Percentiles rank a stretch among this genome's conserved stretches.
phyloP scores from a whole-genome alignment of 2,888 invertebrate species.

The Agonopterix arenella region DNA sequence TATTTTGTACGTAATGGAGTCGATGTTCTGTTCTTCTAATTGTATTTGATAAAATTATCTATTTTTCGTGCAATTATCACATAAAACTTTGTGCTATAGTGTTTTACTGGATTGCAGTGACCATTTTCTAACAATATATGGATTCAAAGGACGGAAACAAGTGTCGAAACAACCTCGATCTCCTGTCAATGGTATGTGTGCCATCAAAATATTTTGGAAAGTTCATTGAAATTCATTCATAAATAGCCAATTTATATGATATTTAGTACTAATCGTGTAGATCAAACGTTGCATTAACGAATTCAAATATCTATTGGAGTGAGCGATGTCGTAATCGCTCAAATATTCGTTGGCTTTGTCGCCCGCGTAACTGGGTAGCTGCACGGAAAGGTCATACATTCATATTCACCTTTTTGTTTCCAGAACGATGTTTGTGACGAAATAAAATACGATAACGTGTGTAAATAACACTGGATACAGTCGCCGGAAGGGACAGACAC shows the following conservation, averaged over 20 bases:
- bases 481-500: slow-evolving; percentile 11
- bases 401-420: slow-evolving; percentile 59
- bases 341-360: slow-evolving; percentile 59
- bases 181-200: slow-evolving; percentile 67
- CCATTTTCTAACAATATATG: slow-evolving; percentile 45
- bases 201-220: slow-evolving; percentile 79
- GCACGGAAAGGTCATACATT: slow-evolving; percentile 72
- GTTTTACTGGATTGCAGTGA: slow-evolving; percentile 55
- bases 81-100: slow-evolving; percentile 43
- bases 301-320: slow-evolving; percentile 8
- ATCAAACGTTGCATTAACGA: slow-evolving; percentile 12
- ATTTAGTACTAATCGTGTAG: slow-evolving; percentile 18
- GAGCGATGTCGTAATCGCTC: slow-evolving; percentile 14
- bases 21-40: slow-evolving; percentile 58
- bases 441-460: slow-evolving; percentile 19
- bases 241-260: slow-evolving; percentile 19
- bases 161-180: slow-evolving; percentile 58
- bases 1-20: slow-evolving; percentile 81
- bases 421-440: slow-evolving; percentile 43
- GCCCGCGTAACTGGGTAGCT: slow-evolving; percentile 75
- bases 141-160: slow-evolving; percentile 40
- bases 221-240: slow-evolving; percentile 45
- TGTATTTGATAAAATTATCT: slow-evolving; percentile 44
- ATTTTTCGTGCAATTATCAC: slow-evolving; percentile 46
- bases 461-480: slow-evolving; percentile 7